Percentiles rank a stretch among this genome's conserved stretches.
Conservation (phyloP, 1,140 invertebrate genomes). For the Rhopalosiphum maidis region DNA sequence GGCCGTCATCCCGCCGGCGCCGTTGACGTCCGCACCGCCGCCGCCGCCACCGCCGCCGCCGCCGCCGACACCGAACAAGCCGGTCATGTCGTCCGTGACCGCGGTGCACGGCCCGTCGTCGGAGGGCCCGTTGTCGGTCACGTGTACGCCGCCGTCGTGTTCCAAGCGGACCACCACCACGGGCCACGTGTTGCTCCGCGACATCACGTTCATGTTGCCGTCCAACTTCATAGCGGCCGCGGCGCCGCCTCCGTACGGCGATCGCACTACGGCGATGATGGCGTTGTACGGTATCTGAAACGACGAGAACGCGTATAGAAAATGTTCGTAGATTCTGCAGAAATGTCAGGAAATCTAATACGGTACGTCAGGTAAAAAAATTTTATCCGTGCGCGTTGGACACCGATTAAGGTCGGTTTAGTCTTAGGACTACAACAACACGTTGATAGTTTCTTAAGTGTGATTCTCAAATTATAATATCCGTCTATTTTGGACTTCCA, state of each 20-base stretch:
- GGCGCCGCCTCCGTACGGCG: no score
- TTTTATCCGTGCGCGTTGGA: no score
- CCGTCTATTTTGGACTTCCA: no score
- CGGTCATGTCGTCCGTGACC: constrained; percentile 28
- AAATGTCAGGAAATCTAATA: no score
- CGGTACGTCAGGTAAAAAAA: no score
- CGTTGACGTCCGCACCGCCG: not conserved
- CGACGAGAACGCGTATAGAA: not conserved
- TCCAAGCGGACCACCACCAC: constrained; percentile 59
- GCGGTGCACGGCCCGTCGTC: constrained; percentile 36
- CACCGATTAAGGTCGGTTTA: no score
- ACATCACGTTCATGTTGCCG: constrained; percentile 57
- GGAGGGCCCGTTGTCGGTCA: not conserved
- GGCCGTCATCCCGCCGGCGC: not conserved
- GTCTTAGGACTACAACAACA: no score
- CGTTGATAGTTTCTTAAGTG: no score
- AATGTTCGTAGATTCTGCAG: no score
- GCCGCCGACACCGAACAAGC: not conserved
- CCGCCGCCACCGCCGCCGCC: not conserved
- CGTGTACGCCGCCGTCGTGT: not conserved
- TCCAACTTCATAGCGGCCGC: not conserved
- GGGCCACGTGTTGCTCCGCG: constrained; percentile 60
- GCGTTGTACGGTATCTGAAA: not conserved
- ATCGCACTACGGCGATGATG: no score
- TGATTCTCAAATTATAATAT: no score